Evolutionary conservation across 2,888 invertebrate species (phyloP), one percentile per base, ranked within the genome.

Genomic region (Trachelus iudaicus): DNA sequence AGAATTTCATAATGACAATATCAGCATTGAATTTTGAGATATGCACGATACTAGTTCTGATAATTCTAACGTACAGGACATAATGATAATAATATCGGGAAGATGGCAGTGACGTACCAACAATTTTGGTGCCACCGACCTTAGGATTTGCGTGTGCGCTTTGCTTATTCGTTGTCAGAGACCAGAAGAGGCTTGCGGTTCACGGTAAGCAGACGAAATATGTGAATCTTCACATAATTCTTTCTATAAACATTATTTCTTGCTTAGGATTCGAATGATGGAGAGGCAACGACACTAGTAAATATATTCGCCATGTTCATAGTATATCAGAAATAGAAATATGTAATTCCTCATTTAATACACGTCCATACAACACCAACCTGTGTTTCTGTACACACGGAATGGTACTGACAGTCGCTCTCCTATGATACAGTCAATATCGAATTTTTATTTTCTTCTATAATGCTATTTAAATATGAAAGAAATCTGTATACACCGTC

Each of bases 141-240:
- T 69, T 4, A 56, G 56, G 56, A 69, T 74, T 81, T 73, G 81
- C 78, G 80, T 82, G 81, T 82, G 85, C 86, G 85, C 83, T 80
- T 79, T 82, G 73, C 56, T 56, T 23, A 9, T 23, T 56, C 73
- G 79, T 31, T 71, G 71, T 31, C 81, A 78, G 81, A 83, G 76
- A 77, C 77, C 83, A 84, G 84, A 82, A 77, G 82, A 83, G 81
- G 79, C 77, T 77, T 80, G 81, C 81, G 83, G 78, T 82, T 81
- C 82, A 82, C 86, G 85, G 85, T 86, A 87, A 86, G 87, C 83
- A 78, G 82, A 83, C 80, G 77, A 79, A 83, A 82, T 82, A 81
- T 83, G 77, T 81, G 79, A 77, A 75, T 74, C 69, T 69, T 77
- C 75, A 79, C 78, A 83, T 80, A 76, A 79, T 73, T 56, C 79